Percentiles rank a stretch among this genome's conserved stretches.
phyloP scores from a whole-genome alignment of 2,888 invertebrate genomes.

The Lissonota sp. region DNA sequence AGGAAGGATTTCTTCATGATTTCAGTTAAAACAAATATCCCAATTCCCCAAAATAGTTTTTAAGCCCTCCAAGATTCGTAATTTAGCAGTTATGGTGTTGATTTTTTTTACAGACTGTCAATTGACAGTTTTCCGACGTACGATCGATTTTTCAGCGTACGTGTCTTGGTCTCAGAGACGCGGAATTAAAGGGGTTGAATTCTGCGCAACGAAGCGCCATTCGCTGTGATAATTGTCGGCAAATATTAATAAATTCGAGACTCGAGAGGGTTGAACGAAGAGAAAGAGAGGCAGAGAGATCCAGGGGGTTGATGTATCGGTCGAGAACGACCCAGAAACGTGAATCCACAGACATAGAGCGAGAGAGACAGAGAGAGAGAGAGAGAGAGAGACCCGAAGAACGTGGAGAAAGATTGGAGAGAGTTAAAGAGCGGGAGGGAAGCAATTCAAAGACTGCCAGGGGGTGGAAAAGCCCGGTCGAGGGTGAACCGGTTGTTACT shows the following conservation, averaged over 20 bases:
- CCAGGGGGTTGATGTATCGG: neutral
- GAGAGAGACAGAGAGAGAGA: conserved; percentile 54
- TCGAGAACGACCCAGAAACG: conserved; percentile 18
- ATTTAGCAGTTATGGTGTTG: too few species aligned
- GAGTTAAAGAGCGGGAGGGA: conserved; percentile 63
- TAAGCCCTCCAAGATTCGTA: too few species aligned
- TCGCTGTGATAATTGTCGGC: conserved; percentile 81
- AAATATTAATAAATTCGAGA: conserved; percentile 82
- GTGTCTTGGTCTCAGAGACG: conserved; percentile 76
- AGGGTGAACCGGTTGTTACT: conserved; percentile 66
- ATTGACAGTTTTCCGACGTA: too few species aligned
- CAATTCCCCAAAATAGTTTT: too few species aligned
- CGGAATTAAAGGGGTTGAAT: conserved; percentile 80
- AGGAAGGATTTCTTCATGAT: too few species aligned
- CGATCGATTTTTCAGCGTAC: conserved; percentile 73
- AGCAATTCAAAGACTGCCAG: conserved; percentile 73
- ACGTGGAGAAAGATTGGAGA: conserved; percentile 20
- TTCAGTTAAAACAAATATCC: too few species aligned
- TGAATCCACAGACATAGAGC: conserved; percentile 45
- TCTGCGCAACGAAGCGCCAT: conserved; percentile 51
- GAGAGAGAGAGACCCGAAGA: conserved; percentile 40
- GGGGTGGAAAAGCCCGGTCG: conserved; percentile 72
- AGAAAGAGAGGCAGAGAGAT: conserved; percentile 50
- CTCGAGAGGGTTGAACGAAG: conserved; percentile 46
- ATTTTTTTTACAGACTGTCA: too few species aligned